Conservation (phyloP, 2,888 invertebrate species). For the Mesochorus sp. region DNA sequence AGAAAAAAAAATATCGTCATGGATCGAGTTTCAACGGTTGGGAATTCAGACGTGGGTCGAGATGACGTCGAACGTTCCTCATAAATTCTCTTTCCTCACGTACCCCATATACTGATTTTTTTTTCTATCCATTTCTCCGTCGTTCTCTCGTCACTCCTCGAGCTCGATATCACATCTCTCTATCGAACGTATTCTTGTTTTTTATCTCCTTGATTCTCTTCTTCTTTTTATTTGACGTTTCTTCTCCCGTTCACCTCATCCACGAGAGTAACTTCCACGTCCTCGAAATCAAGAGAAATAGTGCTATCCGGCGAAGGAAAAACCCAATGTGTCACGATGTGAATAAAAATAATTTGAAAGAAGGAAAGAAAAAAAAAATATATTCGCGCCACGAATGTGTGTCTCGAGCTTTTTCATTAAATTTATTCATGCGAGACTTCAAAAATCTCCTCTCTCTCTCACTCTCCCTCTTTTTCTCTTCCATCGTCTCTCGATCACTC, state of each 20-base stretch:
- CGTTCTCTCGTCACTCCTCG: constrained; percentile 23
- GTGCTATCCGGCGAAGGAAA: not conserved
- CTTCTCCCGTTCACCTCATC: constrained; percentile 30
- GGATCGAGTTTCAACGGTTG: no score
- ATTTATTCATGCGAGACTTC: constrained; percentile 28
- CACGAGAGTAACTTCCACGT: constrained; percentile 50
- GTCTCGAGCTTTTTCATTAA: constrained; percentile 8
- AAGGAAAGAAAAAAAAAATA: no score
- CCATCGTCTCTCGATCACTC: not conserved
- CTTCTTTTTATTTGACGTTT: constrained; percentile 12
- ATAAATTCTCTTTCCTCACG: not conserved
- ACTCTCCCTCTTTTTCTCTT: not conserved
- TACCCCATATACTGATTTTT: not conserved
- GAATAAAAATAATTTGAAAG: not conserved
- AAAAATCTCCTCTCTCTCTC: not conserved
- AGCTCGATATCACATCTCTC: constrained; percentile 35
- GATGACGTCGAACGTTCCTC: no score
- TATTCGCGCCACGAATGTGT: not conserved
- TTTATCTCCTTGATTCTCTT: not conserved
- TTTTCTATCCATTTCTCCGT: no score
- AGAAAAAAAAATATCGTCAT: no score
- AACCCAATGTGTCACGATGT: not conserved
- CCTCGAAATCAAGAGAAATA: constrained; percentile 52
- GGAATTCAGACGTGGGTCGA: no score
- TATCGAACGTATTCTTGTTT: not conserved